Percentiles rank a stretch among this genome's conserved stretches.
Evolutionary conservation across 2,113 vertebrate species (phyloP).

Genomic region (Dromaius novaehollandiae): DNA sequence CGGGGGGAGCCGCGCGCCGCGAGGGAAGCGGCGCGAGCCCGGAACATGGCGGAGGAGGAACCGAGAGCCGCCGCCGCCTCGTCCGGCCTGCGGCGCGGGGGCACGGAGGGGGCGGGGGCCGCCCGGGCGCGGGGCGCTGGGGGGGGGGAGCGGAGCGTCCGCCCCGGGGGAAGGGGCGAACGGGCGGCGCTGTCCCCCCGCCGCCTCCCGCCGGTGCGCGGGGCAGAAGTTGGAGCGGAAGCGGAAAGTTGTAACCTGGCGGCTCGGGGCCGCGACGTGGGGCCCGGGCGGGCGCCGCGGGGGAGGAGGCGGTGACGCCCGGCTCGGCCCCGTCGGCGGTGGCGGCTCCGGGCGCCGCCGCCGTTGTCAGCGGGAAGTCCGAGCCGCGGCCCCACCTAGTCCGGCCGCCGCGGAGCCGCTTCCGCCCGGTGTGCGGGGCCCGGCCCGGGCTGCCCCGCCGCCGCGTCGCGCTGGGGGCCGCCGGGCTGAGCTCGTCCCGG

Average conservation of each 20-base stretch:
- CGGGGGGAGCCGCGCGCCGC: too few relatives aligned
- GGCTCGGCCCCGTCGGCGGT: constrained; percentile 24
- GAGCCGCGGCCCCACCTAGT: constrained; percentile 76
- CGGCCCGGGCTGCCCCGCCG: not conserved
- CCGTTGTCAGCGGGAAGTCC: constrained; percentile 69
- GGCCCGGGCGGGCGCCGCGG: not conserved
- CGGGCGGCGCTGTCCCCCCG: not conserved
- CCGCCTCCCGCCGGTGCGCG: not conserved
- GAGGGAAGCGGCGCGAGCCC: constrained; percentile 66
- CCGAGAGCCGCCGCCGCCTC: constrained; percentile 43
- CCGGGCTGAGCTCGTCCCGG: too few relatives aligned
- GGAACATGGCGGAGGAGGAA: constrained; percentile 79
- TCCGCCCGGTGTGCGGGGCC: constrained; percentile 12
- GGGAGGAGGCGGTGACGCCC: constrained; percentile 26
- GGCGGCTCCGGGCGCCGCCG: constrained; percentile 32
- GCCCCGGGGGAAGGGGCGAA: not conserved
- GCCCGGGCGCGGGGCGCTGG: too few relatives aligned
- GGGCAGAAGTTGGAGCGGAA: constrained; percentile 76
- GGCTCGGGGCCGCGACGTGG: constrained; percentile 25
- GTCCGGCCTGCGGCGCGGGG: not conserved
- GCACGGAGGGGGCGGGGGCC: not conserved
- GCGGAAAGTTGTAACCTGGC: constrained; percentile 72
- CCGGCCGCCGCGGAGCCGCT: constrained; percentile 43
- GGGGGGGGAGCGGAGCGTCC: too few relatives aligned
- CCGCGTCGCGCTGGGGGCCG: too few relatives aligned